Conservation (phyloP, 35 echinoderm and acorn worm species). For the Hemicentrotus pulcherrimus region DNA sequence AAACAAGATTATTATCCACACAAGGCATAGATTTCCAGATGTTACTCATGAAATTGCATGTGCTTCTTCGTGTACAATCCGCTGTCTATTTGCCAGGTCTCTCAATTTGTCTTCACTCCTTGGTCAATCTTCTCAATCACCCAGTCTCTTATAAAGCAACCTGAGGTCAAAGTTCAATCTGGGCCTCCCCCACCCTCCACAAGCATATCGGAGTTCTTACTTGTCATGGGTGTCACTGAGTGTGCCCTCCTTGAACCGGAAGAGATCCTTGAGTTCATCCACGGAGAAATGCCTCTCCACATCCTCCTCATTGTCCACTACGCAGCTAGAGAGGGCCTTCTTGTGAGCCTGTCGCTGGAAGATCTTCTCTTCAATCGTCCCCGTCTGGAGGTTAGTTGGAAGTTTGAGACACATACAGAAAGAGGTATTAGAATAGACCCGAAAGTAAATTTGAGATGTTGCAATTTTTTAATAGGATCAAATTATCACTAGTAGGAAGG, state of each 20-base stretch:
- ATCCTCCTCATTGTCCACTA: constrained; percentile 96
- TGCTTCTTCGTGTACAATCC: too few relatives aligned
- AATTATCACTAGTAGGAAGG: too few relatives aligned
- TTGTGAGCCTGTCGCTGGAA: constrained; percentile 98
- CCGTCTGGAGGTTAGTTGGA: constrained; percentile 56
- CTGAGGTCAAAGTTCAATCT: too few relatives aligned
- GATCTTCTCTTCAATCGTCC: constrained; percentile 94
- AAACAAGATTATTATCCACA: too few relatives aligned
- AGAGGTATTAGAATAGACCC: neutral
- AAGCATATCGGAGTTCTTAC: constrained; percentile 53
- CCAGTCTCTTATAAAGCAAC: too few relatives aligned
- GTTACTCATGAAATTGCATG: too few relatives aligned
- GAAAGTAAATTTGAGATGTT: neutral
- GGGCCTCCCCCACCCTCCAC: neutral
- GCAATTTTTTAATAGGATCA: neutral
- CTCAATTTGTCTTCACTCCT: too few relatives aligned
- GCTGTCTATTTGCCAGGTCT: too few relatives aligned
- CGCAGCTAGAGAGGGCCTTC: constrained; percentile 93
- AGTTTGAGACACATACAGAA: neutral
- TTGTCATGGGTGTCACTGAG: constrained; percentile 97
- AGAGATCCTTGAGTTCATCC: constrained; percentile 74
- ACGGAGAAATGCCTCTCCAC: constrained; percentile 93
- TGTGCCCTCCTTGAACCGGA: constrained; percentile 80
- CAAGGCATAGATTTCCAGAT: too few relatives aligned
- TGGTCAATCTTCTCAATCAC: too few relatives aligned